Conservation (phyloP, 2,113 vertebrate genomes). For the Megatriorchis doriae region DNA sequence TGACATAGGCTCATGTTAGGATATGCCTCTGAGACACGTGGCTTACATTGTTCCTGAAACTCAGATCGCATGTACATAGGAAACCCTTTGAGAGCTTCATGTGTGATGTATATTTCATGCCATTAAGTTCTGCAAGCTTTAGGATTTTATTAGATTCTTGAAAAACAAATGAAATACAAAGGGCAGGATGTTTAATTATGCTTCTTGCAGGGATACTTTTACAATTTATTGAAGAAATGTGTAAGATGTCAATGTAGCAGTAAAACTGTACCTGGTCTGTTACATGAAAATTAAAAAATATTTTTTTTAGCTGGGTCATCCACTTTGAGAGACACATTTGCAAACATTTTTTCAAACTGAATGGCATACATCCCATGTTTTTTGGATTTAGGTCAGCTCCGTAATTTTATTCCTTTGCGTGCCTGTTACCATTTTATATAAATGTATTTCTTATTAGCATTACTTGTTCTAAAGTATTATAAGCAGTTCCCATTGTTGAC, state of each 20-base stretch:
- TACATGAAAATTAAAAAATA: neutral
- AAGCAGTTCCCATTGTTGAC: neutral
- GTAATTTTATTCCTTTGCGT: neutral
- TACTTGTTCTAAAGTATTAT: neutral
- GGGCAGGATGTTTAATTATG: neutral
- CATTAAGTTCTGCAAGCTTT: neutral
- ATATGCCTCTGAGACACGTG: neutral
- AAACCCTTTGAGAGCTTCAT: neutral
- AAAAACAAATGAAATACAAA: neutral
- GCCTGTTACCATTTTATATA: neutral
- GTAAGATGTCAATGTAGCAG: neutral
- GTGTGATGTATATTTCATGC: neutral
- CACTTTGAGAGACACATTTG: neutral
- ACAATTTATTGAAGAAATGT: neutral
- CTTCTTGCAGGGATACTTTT: neutral
- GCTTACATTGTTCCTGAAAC: neutral
- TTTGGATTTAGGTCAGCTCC: neutral
- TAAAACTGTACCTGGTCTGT: neutral
- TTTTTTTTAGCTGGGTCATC: neutral
- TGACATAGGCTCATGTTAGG: neutral
- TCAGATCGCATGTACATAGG: neutral
- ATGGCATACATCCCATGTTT: neutral
- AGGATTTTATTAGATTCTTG: neutral
- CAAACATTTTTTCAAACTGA: neutral
- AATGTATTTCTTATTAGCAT: neutral